phyloP scores from a whole-genome alignment of 2,113 vertebrate species.

The Actenoides lindsayi region DNA sequence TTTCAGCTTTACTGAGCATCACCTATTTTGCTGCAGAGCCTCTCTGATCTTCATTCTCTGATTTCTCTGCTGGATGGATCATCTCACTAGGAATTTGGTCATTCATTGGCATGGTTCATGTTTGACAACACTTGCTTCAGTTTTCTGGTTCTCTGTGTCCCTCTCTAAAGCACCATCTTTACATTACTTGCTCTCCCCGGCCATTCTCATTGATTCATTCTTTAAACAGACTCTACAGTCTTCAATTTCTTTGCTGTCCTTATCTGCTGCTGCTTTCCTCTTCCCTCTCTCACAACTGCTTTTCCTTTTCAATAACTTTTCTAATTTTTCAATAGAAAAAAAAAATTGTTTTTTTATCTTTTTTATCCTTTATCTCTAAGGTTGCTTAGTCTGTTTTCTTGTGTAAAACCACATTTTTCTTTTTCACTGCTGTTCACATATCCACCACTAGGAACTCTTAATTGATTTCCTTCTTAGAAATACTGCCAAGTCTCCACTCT shows the following conservation, averaged over 20 bases:
- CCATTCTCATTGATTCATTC: neutral
- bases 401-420: neutral
- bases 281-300: neutral
- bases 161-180: neutral
- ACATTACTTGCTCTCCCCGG: neutral
- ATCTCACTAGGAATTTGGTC: neutral
- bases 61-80: neutral
- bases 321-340: neutral
- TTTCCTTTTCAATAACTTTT: neutral
- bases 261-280: neutral
- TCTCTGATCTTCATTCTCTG: neutral
- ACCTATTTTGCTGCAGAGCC: neutral
- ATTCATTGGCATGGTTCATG: neutral
- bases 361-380: neutral
- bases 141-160: neutral
- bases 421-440: neutral
- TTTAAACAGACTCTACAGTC: neutral
- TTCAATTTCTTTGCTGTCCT: neutral
- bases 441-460: neutral
- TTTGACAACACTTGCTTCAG: neutral
- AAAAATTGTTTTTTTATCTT: neutral
- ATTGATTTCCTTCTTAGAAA: neutral
- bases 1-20: neutral
- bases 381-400: neutral
- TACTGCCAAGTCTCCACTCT: neutral